Evolutionary conservation across 2,113 vertebrate genomes (phyloP), one percentile per base, ranked within the genome.

Genomic region (Alligator mississippiensis): DNA sequence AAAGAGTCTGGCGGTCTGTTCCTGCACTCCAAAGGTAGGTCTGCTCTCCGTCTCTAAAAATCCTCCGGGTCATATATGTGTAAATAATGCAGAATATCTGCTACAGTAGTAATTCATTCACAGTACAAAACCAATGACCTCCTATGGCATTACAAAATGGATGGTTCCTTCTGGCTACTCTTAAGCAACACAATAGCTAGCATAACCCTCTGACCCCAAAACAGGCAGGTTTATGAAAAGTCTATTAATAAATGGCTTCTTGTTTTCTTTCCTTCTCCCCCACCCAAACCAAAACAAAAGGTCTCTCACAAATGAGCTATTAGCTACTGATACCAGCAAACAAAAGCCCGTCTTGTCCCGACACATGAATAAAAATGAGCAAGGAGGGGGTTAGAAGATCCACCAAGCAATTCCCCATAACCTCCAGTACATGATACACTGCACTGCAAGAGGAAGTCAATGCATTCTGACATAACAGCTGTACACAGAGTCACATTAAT

Each of bases 401-500:
- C 92, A 92, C 77, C 91, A 70, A 84, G 81, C 88, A 90, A 88
- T 86, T 68, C 93, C 82, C 95, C 57, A 74, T 96, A 96, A 90
- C 78, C 95, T 95, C 89, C 14, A 86, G 77, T 59, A 84, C 85
- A 93, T 85, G 91, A 90, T 64, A 60, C 87, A 85, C 88, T n/a
- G 24, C n/a, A 93, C 6, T n/a, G 91, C 63, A 76, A 34, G 68
- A 77, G 93, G 21, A 81, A 70, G 87, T 60, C 88, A 57, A 70
- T 28, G 76, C 84, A 11, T 68, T 89, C 91, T 88, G 95, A 95
- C 88, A 93, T 75, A 97, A 97, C 96, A 97, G 94, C 96, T 97
- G 95, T 95, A 95, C 58, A 30, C 93, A 96, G 87, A 97, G 96
- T 92, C 86, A 89, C 75, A 94, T 89, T 97, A 96, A 97, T 97